Evolutionary conservation across 2,888 invertebrate species (phyloP).

Genomic region (Girardia tigrina): DNA sequence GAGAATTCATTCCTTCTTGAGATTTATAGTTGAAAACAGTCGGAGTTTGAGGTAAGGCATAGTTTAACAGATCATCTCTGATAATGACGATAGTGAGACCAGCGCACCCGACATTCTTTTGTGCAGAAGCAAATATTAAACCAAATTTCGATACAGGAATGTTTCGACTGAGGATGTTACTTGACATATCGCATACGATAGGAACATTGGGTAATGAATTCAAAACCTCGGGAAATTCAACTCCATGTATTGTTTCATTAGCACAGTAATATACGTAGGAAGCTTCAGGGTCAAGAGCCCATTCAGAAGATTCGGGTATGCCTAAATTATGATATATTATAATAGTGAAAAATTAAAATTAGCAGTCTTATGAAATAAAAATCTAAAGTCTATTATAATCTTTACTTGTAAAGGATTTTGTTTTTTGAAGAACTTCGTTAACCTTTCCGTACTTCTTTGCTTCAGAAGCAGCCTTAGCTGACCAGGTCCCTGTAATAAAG

Average conservation of each 20-base stretch:
- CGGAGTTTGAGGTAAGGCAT: constrained; percentile 61
- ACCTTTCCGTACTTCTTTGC: constrained; percentile 81
- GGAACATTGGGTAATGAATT: constrained; percentile 57
- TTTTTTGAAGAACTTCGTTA: constrained; percentile 66
- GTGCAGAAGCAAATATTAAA: constrained; percentile 82
- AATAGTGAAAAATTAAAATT: too few species aligned
- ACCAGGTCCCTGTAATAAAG: constrained; percentile 67
- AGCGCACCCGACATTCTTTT: constrained; percentile 90
- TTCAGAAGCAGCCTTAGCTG: constrained; percentile 82
- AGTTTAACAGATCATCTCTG: constrained; percentile 67
- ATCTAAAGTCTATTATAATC: too few species aligned
- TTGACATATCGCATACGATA: constrained; percentile 88
- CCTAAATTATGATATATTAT: constrained; percentile 40
- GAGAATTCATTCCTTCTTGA: constrained; percentile 68
- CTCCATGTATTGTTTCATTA: constrained; percentile 89
- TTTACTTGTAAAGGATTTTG: constrained; percentile 58
- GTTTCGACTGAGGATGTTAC: constrained; percentile 75
- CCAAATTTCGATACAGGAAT: constrained; percentile 80
- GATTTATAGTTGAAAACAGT: constrained; percentile 69
- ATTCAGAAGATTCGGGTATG: constrained; percentile 63
- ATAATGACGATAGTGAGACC: constrained; percentile 82
- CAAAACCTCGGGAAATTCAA: constrained; percentile 4
- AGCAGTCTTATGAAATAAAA: too few species aligned
- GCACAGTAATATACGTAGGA: constrained; percentile 90
- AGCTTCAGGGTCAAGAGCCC: constrained; percentile 74